Conservation (phyloP, 1,140 invertebrate genomes). For the Anastatus disparis region DNA sequence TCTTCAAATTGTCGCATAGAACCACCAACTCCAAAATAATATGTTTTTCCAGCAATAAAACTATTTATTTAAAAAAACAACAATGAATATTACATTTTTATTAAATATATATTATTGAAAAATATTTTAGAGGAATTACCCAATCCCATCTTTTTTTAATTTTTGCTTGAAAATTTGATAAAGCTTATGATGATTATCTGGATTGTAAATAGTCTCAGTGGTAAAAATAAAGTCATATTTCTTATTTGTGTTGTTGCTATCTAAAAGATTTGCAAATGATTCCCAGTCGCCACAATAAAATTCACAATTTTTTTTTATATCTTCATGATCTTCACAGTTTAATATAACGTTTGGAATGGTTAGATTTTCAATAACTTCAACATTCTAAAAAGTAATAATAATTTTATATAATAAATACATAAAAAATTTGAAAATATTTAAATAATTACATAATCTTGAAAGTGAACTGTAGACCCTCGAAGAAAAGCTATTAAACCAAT, state of each 20-base stretch:
- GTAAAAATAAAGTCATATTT: conserved; percentile 87
- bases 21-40: conserved; percentile 93
- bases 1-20: conserved; percentile 78
- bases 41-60: conserved; percentile 83
- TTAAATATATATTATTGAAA: neutral
- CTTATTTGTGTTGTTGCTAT: conserved; percentile 52
- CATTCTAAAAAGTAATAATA: conserved; percentile 71
- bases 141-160: conserved; percentile 74
- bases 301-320: conserved; percentile 64
- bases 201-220: conserved; percentile 92
- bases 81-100: neutral
- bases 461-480: conserved; percentile 77
- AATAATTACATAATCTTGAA: conserved; percentile 89
- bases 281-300: conserved; percentile 88
- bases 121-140: conserved; percentile 58
- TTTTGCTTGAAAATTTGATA: conserved; percentile 74
- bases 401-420: neutral
- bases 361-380: conserved; percentile 76
- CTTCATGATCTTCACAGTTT: conserved; percentile 71
- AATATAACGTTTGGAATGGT: conserved; percentile 84
- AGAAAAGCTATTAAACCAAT: conserved; percentile 79
- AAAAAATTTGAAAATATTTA: neutral
- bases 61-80: conserved; percentile 51
- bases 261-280: conserved; percentile 69
- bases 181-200: conserved; percentile 81